A percentile compares a stretch with the other conserved stretches of the same genome.
Conservation (phyloP, 2,113 vertebrate genomes). For the Sinosuthora webbiana region DNA sequence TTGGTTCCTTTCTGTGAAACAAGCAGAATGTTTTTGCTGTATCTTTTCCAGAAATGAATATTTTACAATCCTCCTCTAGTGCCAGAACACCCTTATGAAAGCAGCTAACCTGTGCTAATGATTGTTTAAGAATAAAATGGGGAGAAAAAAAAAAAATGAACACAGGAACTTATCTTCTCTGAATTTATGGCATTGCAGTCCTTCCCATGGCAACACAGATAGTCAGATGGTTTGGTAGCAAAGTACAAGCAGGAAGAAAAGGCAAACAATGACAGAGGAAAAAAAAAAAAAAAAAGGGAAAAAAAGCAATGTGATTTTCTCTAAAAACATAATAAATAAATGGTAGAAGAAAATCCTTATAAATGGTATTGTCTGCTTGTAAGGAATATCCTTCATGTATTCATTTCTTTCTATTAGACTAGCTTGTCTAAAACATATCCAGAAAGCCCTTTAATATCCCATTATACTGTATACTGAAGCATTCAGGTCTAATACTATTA, state of each 20-base stretch:
- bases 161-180: constrained; percentile 2
- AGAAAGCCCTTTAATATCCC: constrained; percentile 54
- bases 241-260: constrained; percentile 51
- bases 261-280: neutral
- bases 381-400: neutral
- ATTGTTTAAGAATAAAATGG: constrained; percentile 30
- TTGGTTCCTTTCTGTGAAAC: neutral
- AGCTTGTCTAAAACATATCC: constrained; percentile 29
- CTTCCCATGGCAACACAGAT: constrained; percentile 61
- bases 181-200: constrained; percentile 38
- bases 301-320: constrained; percentile 15
- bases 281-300: neutral
- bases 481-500: constrained; percentile 66
- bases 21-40: constrained; percentile 19
- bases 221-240: constrained; percentile 26
- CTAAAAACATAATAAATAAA: neutral
- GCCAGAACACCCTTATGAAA: constrained; percentile 9
- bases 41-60: constrained; percentile 30
- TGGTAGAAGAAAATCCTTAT: neutral
- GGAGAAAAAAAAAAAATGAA: neutral
- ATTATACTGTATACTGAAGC: constrained; percentile 50
- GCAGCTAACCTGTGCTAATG: constrained; percentile 38
- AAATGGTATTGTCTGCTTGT: neutral
- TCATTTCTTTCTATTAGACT: constrained; percentile 41
- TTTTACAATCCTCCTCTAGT: neutral